Conservation (phyloP, 1,140 invertebrate genomes). For the Bombus superbus region DNA sequence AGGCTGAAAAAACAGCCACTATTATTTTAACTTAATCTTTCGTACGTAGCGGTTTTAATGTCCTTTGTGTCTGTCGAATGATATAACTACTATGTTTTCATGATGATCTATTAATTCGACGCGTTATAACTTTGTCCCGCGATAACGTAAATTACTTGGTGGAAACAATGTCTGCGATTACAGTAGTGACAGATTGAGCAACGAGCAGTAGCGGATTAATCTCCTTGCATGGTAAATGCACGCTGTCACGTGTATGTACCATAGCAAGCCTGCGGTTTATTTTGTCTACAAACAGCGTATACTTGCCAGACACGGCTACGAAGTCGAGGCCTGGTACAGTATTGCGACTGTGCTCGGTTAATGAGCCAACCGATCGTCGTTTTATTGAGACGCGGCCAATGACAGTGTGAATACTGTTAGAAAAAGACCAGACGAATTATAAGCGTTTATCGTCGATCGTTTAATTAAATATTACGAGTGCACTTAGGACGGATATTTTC, state of each 20-base stretch:
- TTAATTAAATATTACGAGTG: conserved; percentile 27
- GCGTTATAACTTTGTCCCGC: conserved; percentile 6
- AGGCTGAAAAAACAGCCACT: too few species aligned
- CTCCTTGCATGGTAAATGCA: conserved; percentile 54
- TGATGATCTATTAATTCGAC: too few species aligned
- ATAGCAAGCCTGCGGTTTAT: conserved; percentile 58
- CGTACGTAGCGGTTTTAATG: too few species aligned
- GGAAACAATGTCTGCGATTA: conserved; percentile 57
- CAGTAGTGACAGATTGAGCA: conserved; percentile 49
- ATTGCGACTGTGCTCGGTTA: conserved; percentile 64
- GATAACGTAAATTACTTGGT: conserved; percentile 52
- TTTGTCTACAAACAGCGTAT: conserved; percentile 60
- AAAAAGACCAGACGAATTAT: conserved; percentile 23
- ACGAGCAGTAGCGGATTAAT: conserved; percentile 53
- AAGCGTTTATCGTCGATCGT: conserved; percentile 6
- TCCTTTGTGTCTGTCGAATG: too few species aligned
- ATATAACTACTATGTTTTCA: too few species aligned
- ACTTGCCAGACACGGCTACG: conserved; percentile 29
- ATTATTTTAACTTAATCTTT: too few species aligned
- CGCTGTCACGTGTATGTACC: conserved; percentile 20
- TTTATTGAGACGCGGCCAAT: conserved; percentile 65
- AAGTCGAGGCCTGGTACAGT: conserved; percentile 28
- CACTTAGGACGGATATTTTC: background rate
- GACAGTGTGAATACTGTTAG: conserved; percentile 6
- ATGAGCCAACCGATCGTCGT: conserved; percentile 71